Percentiles rank a stretch among this genome's conserved stretches.
phyloP scores from a whole-genome alignment of 2,888 invertebrate species.

The Temnothorax rugatulus region DNA sequence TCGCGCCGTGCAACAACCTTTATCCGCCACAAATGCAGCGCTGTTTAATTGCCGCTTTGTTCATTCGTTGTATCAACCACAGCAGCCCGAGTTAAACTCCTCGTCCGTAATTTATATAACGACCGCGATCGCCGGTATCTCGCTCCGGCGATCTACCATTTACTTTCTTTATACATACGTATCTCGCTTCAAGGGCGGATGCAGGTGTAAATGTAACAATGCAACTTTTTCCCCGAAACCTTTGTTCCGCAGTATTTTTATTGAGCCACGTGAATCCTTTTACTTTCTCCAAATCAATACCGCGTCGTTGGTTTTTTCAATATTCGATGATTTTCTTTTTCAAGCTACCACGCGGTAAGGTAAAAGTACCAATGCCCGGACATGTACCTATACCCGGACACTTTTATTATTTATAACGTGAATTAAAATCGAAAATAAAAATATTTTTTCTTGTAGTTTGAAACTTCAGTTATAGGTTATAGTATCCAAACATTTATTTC shows the following conservation, averaged over 20 bases:
- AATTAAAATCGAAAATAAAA: too few relatives aligned
- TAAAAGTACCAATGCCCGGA: too few relatives aligned
- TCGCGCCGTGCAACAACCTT: slow-evolving; percentile 27
- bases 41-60: slow-evolving; percentile 44
- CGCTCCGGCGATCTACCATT: slow-evolving; percentile 47
- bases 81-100: slow-evolving; percentile 37
- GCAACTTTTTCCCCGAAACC: not conserved
- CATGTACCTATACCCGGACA: too few relatives aligned
- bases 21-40: slow-evolving; percentile 6
- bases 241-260: not conserved
- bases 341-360: not conserved
- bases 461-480: too few relatives aligned
- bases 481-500: too few relatives aligned
- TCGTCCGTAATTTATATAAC: slow-evolving; percentile 39
- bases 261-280: not conserved
- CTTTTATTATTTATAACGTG: too few relatives aligned
- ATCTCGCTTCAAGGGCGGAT: slow-evolving; percentile 4
- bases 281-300: slow-evolving; percentile 12
- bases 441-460: too few relatives aligned
- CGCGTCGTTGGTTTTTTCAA: not conserved
- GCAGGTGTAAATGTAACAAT: slow-evolving; percentile 18
- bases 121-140: slow-evolving; percentile 39
- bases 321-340: slow-evolving; percentile 44
- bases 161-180: slow-evolving; percentile 46
- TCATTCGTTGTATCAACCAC: slow-evolving; percentile 27